These are phyloP conservation scores for Hippopotamus amphibius DNA, from an alignment of 2,113 vertebrate genomes.

Conservation along the genomic window DNA sequence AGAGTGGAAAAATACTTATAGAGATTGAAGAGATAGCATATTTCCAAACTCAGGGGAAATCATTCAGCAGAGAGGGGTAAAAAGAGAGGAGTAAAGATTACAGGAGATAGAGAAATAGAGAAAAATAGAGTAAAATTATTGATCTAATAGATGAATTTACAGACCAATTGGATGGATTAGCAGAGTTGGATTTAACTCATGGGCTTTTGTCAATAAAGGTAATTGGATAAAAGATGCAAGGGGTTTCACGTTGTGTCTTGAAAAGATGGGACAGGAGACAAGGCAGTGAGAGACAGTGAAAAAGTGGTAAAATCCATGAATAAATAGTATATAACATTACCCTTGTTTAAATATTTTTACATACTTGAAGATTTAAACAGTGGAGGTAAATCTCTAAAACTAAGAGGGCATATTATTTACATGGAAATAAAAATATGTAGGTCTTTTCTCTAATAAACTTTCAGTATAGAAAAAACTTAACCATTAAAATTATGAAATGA, in stretches of 20 bases:
- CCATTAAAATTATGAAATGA: slow-evolving; percentile 20
- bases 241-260: neutral
- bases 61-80: neutral
- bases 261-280: neutral
- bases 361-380: neutral
- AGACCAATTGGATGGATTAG: neutral
- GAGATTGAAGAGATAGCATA: too few species aligned
- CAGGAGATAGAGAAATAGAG: neutral
- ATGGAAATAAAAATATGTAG: neutral
- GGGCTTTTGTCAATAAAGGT: neutral
- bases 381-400: neutral
- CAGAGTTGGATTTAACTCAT: neutral
- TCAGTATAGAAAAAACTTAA: neutral
- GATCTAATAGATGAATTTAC: neutral
- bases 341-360: neutral
- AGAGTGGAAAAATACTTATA: neutral
- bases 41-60: neutral
- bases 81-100: neutral
- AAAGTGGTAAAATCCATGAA: neutral
- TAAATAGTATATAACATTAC: neutral
- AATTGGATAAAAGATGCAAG: neutral
- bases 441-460: neutral
- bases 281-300: neutral
- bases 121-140: neutral
- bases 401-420: neutral